These are phyloP conservation scores for Ichneumon xanthorius DNA, from an alignment of 2,888 invertebrate genomes.

Conservation along the genomic window DNA sequence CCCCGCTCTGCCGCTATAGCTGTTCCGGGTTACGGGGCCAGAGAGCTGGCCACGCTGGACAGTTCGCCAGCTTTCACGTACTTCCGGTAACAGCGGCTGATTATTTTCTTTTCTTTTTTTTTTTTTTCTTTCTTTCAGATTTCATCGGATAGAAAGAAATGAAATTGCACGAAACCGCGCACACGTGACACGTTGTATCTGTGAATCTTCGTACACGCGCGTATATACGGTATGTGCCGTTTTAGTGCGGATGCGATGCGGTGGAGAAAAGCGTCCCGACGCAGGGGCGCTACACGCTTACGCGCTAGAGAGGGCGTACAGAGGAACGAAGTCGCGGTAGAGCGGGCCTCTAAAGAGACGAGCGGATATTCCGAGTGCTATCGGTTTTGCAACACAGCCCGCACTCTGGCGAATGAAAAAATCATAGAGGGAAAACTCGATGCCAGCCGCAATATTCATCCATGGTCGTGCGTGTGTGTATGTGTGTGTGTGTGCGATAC, in stretches of 20 bases:
- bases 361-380: conserved; percentile 17
- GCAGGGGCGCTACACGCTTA: background rate
- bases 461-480: background rate
- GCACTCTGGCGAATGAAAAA: conserved; percentile 48
- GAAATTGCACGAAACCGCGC: conserved; percentile 18
- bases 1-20: background rate
- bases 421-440: conserved; percentile 44
- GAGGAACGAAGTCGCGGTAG: conserved; percentile 10
- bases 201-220: background rate
- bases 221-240: background rate
- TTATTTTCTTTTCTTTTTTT: conserved; percentile 5
- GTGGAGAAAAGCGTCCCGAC: conserved; percentile 1
- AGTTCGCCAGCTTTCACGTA: conserved; percentile 32
- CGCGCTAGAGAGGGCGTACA: background rate
- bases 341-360: background rate
- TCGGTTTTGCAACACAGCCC: conserved; percentile 20
- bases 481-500: background rate
- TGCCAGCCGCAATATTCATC: conserved; percentile 8
- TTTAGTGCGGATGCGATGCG: background rate
- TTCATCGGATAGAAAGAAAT: conserved; percentile 24
- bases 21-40: background rate
- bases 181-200: conserved; percentile 1
- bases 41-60: background rate
- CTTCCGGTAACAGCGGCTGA: conserved; percentile 29
- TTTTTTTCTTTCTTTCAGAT: background rate